Evolutionary conservation across 2,113 vertebrate species (phyloP).

Genomic region (Microcebus griseorufus): DNA sequence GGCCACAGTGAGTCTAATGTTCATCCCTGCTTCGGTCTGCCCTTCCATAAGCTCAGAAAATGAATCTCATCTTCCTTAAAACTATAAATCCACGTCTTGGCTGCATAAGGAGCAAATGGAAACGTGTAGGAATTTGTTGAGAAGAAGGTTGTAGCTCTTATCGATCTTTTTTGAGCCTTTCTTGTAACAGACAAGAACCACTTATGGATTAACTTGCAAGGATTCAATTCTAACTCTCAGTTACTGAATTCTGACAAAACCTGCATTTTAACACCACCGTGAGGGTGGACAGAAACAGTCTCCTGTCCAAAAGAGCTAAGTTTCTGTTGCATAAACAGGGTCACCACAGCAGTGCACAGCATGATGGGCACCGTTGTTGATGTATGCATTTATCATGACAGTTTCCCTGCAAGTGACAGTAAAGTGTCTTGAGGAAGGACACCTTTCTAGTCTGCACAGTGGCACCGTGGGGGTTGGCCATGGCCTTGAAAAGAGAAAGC

Average conservation of each 20-base stretch:
- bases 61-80: not conserved
- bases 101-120: not conserved
- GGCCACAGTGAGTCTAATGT: not conserved
- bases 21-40: not conserved
- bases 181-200: not conserved
- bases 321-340: not conserved
- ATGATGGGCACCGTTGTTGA: not conserved
- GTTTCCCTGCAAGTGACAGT: not conserved
- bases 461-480: fast-evolving
- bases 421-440: not conserved
- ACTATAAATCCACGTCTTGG: not conserved
- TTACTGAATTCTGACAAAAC: constrained; percentile 2
- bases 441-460: not conserved
- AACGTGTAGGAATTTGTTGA: not conserved
- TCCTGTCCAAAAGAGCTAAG: not conserved
- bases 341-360: not conserved
- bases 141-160: not conserved
- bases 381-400: not conserved
- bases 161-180: not conserved
- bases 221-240: not conserved
- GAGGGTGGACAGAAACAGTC: not conserved
- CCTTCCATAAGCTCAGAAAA: not conserved
- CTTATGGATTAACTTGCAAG: not conserved
- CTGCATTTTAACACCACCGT: not conserved
- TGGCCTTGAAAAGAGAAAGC: not conserved